phyloP scores from a whole-genome alignment of 2,888 invertebrate species.

The Patella caerulea region DNA sequence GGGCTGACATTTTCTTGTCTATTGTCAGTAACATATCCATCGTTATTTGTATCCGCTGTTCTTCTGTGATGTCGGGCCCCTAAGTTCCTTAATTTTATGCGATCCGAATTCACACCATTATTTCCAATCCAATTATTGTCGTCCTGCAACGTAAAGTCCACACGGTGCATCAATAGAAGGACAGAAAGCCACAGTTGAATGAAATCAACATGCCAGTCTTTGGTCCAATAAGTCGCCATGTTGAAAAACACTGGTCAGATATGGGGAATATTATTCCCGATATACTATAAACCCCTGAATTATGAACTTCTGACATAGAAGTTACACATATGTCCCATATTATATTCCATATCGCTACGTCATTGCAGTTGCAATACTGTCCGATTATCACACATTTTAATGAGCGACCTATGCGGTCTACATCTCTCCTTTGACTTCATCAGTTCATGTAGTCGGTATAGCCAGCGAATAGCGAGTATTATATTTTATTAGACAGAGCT shows the following conservation, averaged over 20 bases:
- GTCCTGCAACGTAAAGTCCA: constrained; percentile 29
- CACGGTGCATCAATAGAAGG: constrained; percentile 28
- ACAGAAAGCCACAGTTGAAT: constrained; percentile 33
- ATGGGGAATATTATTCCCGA: constrained; percentile 16
- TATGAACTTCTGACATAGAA: too few relatives aligned
- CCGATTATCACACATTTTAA: too few relatives aligned
- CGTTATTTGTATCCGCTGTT: constrained; percentile 39
- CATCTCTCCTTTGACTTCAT: neutral
- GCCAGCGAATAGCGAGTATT: neutral
- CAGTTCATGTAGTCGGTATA: neutral
- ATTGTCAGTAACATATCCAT: constrained; percentile 57
- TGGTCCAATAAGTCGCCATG: constrained; percentile 46
- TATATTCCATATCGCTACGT: too few relatives aligned
- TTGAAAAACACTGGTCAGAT: constrained; percentile 37
- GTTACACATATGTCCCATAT: too few relatives aligned
- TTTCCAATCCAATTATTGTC: constrained; percentile 35
- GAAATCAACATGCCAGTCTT: constrained; percentile 27
- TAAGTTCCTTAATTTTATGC: constrained; percentile 38
- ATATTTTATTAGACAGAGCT: neutral
- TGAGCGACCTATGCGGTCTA: too few relatives aligned
- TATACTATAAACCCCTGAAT: too few relatives aligned
- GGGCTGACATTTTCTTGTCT: constrained; percentile 60
- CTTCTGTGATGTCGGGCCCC: constrained; percentile 37
- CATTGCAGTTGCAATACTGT: too few relatives aligned
- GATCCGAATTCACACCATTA: constrained; percentile 27